These are phyloP conservation scores for Mungos mungo DNA, from an alignment of 2,113 vertebrate species.

Conservation along the genomic window DNA sequence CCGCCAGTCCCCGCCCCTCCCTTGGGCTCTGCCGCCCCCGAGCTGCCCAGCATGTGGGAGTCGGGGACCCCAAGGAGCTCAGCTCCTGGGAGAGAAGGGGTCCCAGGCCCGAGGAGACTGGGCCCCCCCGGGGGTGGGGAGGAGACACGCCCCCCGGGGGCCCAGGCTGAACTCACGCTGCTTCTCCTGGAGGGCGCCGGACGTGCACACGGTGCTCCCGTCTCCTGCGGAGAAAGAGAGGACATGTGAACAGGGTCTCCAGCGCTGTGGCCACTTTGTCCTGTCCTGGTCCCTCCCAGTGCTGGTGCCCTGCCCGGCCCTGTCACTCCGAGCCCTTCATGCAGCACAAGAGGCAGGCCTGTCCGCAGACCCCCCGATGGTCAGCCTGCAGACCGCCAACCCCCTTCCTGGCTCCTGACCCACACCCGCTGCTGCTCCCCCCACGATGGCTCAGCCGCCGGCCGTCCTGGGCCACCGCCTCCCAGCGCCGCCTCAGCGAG, in stretches of 20 bases:
- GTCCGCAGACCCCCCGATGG: too few species aligned
- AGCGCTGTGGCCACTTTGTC: neutral
- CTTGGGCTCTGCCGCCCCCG: neutral
- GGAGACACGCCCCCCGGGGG: neutral
- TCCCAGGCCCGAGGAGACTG: neutral
- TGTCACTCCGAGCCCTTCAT: neutral
- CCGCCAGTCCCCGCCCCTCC: too few species aligned
- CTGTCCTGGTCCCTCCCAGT: neutral
- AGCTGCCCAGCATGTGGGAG: neutral
- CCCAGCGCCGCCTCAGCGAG: neutral
- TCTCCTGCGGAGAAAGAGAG: constrained; percentile 77
- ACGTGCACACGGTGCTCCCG: constrained; percentile 74
- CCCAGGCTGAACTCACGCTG: constrained; percentile 80
- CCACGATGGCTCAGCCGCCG: too few species aligned
- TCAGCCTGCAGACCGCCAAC: neutral
- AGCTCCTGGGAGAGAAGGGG: neutral
- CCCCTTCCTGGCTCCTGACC: neutral
- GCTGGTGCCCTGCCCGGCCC: neutral
- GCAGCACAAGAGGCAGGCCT: neutral
- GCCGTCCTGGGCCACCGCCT: neutral
- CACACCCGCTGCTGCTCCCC: too few species aligned
- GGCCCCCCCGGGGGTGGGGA: neutral
- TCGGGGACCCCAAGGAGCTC: neutral
- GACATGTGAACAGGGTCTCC: neutral
- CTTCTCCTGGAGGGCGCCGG: constrained; percentile 84